phyloP scores from a whole-genome alignment of 2,888 invertebrate species.

The Cephonodes hylas region DNA sequence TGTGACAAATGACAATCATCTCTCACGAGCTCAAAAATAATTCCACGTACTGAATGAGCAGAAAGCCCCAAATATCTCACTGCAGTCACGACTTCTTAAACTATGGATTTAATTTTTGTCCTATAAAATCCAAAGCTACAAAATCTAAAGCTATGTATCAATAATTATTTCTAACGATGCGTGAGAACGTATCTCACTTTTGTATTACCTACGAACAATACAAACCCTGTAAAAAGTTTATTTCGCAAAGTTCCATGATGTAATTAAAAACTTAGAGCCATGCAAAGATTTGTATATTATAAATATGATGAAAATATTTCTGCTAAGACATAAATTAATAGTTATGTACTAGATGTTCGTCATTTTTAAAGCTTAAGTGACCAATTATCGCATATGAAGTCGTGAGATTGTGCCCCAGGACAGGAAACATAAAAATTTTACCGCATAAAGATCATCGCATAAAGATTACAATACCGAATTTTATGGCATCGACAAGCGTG shows the following conservation, averaged over 20 bases:
- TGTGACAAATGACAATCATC: no score
- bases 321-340: background rate
- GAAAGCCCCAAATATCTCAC: no score
- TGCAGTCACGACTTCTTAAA: no score
- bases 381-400: slow-evolving; percentile 26
- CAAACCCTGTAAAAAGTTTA: no score
- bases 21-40: no score
- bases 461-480: slow-evolving; percentile 35
- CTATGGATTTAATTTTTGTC: no score
- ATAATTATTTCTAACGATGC: no score
- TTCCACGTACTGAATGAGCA: no score
- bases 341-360: slow-evolving; percentile 12
- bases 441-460: slow-evolving; percentile 26
- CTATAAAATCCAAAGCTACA: no score
- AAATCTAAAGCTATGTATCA: no score
- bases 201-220: no score
- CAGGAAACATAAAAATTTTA: slow-evolving; percentile 26
- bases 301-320: background rate
- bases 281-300: background rate
- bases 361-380: slow-evolving; percentile 19
- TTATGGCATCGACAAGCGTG: slow-evolving; percentile 24
- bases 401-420: slow-evolving; percentile 24
- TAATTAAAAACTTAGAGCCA: background rate
- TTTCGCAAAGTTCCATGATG: background rate
- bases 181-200: no score